Base-by-base conservation (phyloP, 2,113 vertebrate species). In the Corythornis cristatus region DNA sequence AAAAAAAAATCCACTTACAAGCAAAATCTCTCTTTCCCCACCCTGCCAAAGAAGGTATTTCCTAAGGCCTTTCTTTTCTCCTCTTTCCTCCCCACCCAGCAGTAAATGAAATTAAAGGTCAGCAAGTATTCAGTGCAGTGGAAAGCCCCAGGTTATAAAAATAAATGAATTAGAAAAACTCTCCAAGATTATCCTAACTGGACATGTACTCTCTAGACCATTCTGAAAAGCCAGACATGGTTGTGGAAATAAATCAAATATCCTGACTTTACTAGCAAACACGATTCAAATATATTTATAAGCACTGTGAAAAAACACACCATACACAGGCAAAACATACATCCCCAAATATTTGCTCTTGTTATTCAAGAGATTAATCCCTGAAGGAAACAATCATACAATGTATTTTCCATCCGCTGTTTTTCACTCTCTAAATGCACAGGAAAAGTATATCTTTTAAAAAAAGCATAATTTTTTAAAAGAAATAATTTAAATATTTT, bases 1-100 rank as follows among this genome's bases (percentile, higher is more conserved):
- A 33, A 33, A 6, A 37, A 37, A 37, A 37, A 37, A 37, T 37
- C 37, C 37, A 83, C 7, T 54, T 80, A 46, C 16, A 62, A 29
- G 60, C 46, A 83, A 89, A 86, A 54, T 54, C 37, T 76, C 54
- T 29, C 29, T 56, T 56, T 56, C 54, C 29, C 54, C 54, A 56
- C 54, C 54, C 54, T n/a, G 29, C 54, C 54, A 56, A 56, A 56
- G 29, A 56, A n/a, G 54, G 54, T 56, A 94, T 93, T 96, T 96
- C 82, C 89, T 95, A 85, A 88, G 18, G 64, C 54, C 56, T 93
- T 91, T 88, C 83, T 93, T 94, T 93, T 66, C 71, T 87, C 64
- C 68, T 88, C 64, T 88, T 90, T 91, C 94, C 92, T 88, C 88
- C 22, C 92, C 90, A 86, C 77, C 83, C 86, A 94, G 57, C n/a